Conservation (phyloP, 2,797 vertebrate species). For the Triplophysa yarkandensis region DNA sequence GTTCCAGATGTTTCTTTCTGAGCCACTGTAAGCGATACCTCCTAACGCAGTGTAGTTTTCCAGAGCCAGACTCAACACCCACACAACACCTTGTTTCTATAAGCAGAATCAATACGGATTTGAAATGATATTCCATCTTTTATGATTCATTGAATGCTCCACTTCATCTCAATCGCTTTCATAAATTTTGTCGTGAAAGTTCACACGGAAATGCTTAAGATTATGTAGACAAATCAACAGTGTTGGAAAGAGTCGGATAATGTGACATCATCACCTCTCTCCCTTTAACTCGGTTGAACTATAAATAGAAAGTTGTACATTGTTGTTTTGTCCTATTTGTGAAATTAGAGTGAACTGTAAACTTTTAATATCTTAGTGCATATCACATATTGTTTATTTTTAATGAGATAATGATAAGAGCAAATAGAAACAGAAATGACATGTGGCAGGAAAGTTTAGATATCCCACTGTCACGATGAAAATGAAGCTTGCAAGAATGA, state of each 20-base stretch:
- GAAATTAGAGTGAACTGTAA: too few relatives aligned
- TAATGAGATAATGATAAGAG: too few relatives aligned
- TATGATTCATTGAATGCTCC: slow-evolving; percentile 57
- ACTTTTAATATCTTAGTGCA: too few relatives aligned
- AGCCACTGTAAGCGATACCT: slow-evolving; percentile 79
- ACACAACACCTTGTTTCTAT: slow-evolving; percentile 72
- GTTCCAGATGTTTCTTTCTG: slow-evolving; percentile 82
- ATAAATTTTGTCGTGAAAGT: slow-evolving; percentile 64
- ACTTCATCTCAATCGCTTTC: slow-evolving; percentile 63
- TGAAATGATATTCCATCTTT: slow-evolving; percentile 68
- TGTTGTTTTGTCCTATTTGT: too few relatives aligned
- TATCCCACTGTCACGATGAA: slow-evolving; percentile 42
- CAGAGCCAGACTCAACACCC: slow-evolving; percentile 72
- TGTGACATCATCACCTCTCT: slow-evolving; percentile 59
- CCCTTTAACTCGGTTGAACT: neutral
- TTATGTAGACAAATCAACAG: slow-evolving; percentile 56
- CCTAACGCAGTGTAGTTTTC: slow-evolving; percentile 74
- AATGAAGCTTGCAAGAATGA: slow-evolving; percentile 51
- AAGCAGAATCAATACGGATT: slow-evolving; percentile 72
- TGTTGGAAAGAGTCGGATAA: slow-evolving; percentile 70
- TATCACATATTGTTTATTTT: too few relatives aligned
- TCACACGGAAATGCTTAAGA: slow-evolving; percentile 43
- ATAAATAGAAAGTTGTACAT: too few relatives aligned
- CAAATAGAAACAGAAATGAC: neutral
- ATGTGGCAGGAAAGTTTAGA: slow-evolving; percentile 54